Conservation (phyloP, 2,888 invertebrate genomes). For the Pristionchus maxplancki region DNA sequence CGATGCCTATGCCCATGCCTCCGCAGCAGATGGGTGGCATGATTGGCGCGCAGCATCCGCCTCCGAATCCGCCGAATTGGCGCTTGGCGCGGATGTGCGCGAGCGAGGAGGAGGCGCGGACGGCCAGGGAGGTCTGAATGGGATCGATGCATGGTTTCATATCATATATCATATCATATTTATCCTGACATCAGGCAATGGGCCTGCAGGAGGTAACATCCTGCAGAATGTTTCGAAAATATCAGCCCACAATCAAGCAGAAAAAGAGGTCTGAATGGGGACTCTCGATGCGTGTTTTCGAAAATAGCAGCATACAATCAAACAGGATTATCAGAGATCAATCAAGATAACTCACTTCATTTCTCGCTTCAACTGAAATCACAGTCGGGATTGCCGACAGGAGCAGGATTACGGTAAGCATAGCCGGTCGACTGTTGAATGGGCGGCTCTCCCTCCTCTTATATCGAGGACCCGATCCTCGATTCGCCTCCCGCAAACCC, state of each 20-base stretch:
- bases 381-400: background rate
- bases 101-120: background rate
- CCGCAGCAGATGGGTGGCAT: constrained; percentile 61
- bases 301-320: background rate
- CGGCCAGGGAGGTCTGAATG: background rate
- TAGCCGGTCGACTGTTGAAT: background rate
- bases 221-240: no score
- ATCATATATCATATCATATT: no score
- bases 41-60: constrained; percentile 61
- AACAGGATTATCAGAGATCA: background rate
- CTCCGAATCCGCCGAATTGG: constrained; percentile 51
- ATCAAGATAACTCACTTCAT: background rate
- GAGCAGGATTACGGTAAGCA: constrained; percentile 16
- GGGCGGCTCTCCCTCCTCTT: background rate
- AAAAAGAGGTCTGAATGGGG: no score
- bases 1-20: constrained; percentile 42
- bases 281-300: no score
- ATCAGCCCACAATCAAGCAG: no score
- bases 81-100: constrained; percentile 43
- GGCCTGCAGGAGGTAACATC: no score
- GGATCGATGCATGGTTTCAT: background rate
- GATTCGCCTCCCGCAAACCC: background rate
- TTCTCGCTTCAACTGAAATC: background rate
- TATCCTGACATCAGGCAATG: no score
- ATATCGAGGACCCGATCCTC: constrained; percentile 8